Conservation (phyloP, 1,140 invertebrate genomes). For the Pararge aegeria region DNA sequence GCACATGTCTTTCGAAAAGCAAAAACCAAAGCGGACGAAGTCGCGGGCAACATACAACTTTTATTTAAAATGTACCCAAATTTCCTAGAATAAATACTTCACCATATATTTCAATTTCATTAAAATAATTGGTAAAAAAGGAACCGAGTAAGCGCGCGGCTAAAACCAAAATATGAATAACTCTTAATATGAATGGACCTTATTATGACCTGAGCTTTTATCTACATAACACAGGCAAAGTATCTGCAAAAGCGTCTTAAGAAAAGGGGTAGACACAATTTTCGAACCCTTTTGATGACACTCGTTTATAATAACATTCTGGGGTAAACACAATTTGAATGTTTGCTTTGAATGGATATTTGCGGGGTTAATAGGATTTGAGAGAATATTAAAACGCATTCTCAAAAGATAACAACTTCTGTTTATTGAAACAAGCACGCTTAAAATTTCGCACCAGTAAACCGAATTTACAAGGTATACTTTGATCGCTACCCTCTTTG, state of each 20-base stretch:
- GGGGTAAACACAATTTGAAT: neutral
- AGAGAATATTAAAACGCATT: neutral
- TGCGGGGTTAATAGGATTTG: conserved; percentile 26
- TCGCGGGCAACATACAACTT: no score
- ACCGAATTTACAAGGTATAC: no score
- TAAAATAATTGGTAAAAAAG: no score
- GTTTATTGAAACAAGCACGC: no score
- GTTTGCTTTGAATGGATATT: conserved; percentile 29
- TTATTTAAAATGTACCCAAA: no score
- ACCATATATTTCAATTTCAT: no score
- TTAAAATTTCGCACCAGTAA: no score
- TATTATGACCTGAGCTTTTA: conserved; percentile 6
- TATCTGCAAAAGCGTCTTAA: conserved; percentile 5
- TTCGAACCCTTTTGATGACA: conserved; percentile 2
- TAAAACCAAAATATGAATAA: neutral
- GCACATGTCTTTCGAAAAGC: no score
- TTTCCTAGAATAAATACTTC: no score
- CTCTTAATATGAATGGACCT: neutral
- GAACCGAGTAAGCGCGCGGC: no score
- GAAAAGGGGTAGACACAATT: neutral
- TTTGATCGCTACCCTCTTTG: no score
- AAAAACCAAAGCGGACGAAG: no score
- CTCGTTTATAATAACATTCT: neutral
- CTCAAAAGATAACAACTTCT: neutral
- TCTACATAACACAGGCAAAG: conserved; percentile 5